Evolutionary conservation across 2,113 vertebrate genomes (phyloP).

Genomic region (Geococcyx californianus): DNA sequence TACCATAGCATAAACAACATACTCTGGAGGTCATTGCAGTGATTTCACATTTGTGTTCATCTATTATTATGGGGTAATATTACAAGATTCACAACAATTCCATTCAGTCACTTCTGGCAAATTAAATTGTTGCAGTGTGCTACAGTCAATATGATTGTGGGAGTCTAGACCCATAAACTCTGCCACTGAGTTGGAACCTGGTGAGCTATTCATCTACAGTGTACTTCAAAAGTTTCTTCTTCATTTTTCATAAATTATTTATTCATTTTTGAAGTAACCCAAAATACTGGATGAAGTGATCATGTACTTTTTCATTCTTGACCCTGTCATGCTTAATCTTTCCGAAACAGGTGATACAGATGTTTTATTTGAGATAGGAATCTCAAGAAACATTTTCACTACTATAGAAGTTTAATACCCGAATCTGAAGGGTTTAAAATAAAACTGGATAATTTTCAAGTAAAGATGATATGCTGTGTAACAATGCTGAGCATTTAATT

Average conservation of each 20-base stretch:
- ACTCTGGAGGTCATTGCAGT: background rate
- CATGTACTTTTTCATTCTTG: background rate
- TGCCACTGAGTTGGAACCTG: background rate
- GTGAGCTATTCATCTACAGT: background rate
- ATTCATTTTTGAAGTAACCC: background rate
- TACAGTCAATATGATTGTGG: background rate
- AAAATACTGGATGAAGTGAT: background rate
- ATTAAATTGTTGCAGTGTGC: background rate
- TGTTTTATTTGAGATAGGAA: background rate
- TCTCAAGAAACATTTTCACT: background rate
- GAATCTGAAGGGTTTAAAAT: background rate
- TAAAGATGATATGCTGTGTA: background rate
- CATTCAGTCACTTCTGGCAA: background rate
- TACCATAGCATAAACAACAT: slow-evolving; percentile 10
- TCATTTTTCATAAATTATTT: background rate
- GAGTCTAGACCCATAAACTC: background rate
- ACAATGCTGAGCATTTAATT: background rate
- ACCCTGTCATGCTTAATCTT: background rate
- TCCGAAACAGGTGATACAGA: background rate
- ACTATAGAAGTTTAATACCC: background rate
- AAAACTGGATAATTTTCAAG: background rate
- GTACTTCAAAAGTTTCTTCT: background rate
- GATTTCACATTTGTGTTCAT: background rate
- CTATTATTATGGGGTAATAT: background rate
- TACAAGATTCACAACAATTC: background rate